phyloP scores from a whole-genome alignment of 2,797 vertebrate genomes.

The Oreochromis grahami region DNA sequence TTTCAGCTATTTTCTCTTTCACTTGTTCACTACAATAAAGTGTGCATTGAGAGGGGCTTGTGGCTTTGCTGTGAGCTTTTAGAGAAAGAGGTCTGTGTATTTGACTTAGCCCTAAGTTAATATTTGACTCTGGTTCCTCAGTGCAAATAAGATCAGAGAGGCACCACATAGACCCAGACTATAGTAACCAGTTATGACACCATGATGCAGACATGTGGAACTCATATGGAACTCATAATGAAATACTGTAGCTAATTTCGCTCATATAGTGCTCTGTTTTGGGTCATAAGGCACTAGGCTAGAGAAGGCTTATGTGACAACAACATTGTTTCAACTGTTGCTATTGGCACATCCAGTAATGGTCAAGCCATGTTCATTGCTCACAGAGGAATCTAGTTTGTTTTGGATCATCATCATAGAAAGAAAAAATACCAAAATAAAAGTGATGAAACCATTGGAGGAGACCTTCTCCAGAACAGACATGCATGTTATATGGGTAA shows the following conservation, averaged over 20 bases:
- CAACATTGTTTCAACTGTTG: not conserved
- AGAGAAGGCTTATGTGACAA: not conserved
- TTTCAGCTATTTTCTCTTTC: not conserved
- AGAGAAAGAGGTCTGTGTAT: conserved; percentile 9
- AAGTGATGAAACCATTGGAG: not conserved
- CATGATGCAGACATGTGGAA: not conserved
- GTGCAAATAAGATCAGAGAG: conserved; percentile 37
- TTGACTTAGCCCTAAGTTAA: conserved; percentile 52
- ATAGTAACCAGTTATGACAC: not conserved
- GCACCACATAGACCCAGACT: not conserved
- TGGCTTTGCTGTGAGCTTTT: not conserved
- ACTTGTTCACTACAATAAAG: not conserved
- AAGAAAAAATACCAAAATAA: not conserved
- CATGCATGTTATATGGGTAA: not conserved
- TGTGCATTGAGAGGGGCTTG: not conserved
- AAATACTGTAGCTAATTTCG: rapidly evolving
- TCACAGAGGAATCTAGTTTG: not conserved
- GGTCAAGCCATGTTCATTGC: not conserved
- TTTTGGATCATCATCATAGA: not conserved
- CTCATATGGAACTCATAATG: not conserved
- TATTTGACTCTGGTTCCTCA: conserved; percentile 44
- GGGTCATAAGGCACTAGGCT: not conserved
- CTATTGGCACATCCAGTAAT: not conserved
- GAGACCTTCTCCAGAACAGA: not conserved
- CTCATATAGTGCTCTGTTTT: not conserved